Evolutionary conservation across 2,797 vertebrate genomes (phyloP), one percentile per base, ranked within the genome.

Genomic region (Psittacula derbiana): DNA sequence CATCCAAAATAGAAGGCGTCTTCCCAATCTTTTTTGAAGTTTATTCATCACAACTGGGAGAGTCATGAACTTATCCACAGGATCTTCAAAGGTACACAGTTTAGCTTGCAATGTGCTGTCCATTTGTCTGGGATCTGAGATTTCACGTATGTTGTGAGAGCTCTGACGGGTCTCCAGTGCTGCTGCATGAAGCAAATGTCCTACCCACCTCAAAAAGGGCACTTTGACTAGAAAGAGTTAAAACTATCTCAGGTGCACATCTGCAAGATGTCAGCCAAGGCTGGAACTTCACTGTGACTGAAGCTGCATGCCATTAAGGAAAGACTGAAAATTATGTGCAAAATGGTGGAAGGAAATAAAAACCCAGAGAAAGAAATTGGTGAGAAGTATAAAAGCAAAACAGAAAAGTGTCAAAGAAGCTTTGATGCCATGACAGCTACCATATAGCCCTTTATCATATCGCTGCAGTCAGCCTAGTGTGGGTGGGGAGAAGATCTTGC

Each of bases 391-490:
- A 85, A 92, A 90, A 87, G 30, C 64, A 85, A 93, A 96, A 58
- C 62, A 82, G 53, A 82, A 82, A 86, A 53, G 69, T 80, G 61
- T 61, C 74, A 80, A 46, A 88, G 67, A 71, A 64, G 90, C 86
- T 90, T 87, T 95, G 93, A 90, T 87, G 83, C 75, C 53, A 19
- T 78, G 90, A 93, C 92, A 95, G 88, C 83, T 69, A 80, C 86
- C 57, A 43, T 38, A 65, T 6, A 90, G 87, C 38, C 55, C 76
- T 90, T 90, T 83, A 60, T 92, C 74, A 94, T 82, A 74, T 87
- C 74, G 64, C 88, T 84, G 80, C 82, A 72, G 50, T 66, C 82
- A 95, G 89, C 61, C 30, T 41, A 53, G 76, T 1, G 44, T 83
- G 80, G 79, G 84, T 83, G 87, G 66, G 78, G 18, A 94, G 72